Evolutionary conservation across 2,888 invertebrate genomes (phyloP).

Genomic region (Tholera decimalis): DNA sequence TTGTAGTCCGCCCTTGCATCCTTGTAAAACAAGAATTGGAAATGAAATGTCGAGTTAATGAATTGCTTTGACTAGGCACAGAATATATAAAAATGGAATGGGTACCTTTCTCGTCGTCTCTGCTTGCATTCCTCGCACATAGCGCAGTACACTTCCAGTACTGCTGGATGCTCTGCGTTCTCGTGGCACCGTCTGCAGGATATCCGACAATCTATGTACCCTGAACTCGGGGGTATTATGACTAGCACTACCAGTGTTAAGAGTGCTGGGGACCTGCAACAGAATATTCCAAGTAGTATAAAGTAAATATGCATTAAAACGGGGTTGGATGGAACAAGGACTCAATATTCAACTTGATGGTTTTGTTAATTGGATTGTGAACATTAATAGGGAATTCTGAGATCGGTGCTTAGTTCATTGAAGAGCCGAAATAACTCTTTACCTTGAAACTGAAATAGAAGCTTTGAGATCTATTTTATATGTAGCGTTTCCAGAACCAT

Average conservation of each 20-base stretch:
- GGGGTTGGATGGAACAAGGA: not conserved
- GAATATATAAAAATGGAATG: not conserved
- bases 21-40: conserved; percentile 24
- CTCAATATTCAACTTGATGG: not conserved
- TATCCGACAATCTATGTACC: conserved; percentile 75
- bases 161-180: conserved; percentile 59
- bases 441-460: conserved; percentile 3
- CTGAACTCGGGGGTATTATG: conserved; percentile 60
- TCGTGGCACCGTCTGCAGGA: conserved; percentile 78
- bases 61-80: not conserved
- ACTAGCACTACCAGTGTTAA: conserved; percentile 51
- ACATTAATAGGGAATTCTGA: not conserved
- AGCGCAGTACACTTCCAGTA: conserved; percentile 83
- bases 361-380: not conserved
- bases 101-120: conserved; percentile 68
- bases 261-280: conserved; percentile 56
- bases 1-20: conserved; percentile 25
- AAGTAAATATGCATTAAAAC: not conserved
- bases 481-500: conserved; percentile 3
- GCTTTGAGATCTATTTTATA: conserved; percentile 8
- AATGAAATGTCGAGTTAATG: not conserved
- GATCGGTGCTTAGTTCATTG: not conserved
- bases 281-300: not conserved
- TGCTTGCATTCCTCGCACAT: conserved; percentile 84
- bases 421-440: not conserved